A percentile compares a stretch with the other conserved stretches of the same genome.
Conservation (phyloP, 1,140 invertebrate genomes). For the Propsilocerus akamusi region DNA sequence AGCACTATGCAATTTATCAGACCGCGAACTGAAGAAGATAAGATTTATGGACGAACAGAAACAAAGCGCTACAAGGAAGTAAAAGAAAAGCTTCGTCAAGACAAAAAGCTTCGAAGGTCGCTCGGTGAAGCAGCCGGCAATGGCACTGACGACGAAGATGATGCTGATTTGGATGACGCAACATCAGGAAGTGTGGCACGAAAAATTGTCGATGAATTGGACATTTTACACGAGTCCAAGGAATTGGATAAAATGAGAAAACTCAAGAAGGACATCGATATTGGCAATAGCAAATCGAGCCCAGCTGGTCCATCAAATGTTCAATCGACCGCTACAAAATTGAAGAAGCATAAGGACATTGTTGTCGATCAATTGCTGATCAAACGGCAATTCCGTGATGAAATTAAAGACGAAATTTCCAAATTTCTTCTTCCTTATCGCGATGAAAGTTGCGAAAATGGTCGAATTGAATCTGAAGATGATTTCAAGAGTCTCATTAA, state of each 20-base stretch:
- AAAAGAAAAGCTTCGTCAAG: slow-evolving; percentile 52
- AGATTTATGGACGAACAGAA: slow-evolving; percentile 42
- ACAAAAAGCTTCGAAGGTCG: slow-evolving; percentile 28
- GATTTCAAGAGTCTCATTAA: slow-evolving; percentile 92
- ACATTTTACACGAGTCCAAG: slow-evolving; percentile 9
- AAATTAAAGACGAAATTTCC: slow-evolving; percentile 81
- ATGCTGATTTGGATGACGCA: slow-evolving; percentile 7
- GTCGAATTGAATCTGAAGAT: slow-evolving; percentile 70
- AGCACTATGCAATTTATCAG: neutral
- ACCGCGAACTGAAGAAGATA: slow-evolving; percentile 57
- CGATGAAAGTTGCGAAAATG: slow-evolving; percentile 55
- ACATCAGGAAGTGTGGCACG: slow-evolving; percentile 4
- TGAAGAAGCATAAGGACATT: slow-evolving; percentile 11
- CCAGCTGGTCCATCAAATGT: too few species aligned
- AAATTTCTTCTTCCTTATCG: slow-evolving; percentile 77
- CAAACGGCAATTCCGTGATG: slow-evolving; percentile 73
- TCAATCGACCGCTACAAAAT: neutral
- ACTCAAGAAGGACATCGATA: slow-evolving; percentile 12
- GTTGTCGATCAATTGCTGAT: neutral
- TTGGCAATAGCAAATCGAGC: slow-evolving; percentile 11
- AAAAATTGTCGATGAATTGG: slow-evolving; percentile 18
- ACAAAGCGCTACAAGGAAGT: slow-evolving; percentile 49
- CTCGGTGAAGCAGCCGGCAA: neutral
- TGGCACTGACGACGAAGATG: neutral
- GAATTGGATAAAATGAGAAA: slow-evolving; percentile 7